phyloP scores from a whole-genome alignment of 1,140 invertebrate genomes.

The Caenorhabditis latens region DNA sequence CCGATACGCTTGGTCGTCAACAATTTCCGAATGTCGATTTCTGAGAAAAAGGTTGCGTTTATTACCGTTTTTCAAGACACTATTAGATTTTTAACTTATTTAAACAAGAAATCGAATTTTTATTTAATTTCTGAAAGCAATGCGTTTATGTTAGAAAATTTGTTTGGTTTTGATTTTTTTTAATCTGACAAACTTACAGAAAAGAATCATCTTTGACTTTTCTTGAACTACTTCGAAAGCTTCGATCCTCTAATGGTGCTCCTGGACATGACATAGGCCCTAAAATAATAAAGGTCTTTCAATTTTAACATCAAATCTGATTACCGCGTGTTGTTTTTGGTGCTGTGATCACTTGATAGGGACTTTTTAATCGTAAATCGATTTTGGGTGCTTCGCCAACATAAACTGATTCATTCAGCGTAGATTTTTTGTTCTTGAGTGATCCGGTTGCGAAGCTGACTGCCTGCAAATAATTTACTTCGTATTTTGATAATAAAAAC shows the following conservation, averaged over 20 bases:
- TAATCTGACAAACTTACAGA: conserved; percentile 18
- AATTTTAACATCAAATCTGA: not conserved
- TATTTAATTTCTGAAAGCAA: not conserved
- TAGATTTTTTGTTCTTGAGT: conserved; percentile 11
- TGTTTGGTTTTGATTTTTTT: too few relatives aligned
- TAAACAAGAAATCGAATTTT: not conserved
- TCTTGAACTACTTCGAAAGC: conserved; percentile 15
- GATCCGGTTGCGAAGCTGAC: conserved; percentile 19
- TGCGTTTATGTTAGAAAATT: too few relatives aligned
- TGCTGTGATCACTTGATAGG: conserved; percentile 31
- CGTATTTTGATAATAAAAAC: not conserved
- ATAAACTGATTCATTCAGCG: conserved; percentile 24
- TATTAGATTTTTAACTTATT: not conserved
- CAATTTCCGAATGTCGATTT: conserved; percentile 27
- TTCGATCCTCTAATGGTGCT: conserved; percentile 34
- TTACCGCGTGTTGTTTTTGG: conserved; percentile 44
- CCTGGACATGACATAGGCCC: conserved; percentile 41
- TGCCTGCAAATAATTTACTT: not conserved
- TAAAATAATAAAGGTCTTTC: not conserved
- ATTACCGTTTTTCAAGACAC: not conserved
- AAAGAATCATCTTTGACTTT: conserved; percentile 36
- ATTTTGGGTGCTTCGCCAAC: conserved; percentile 32
- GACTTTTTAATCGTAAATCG: conserved; percentile 44
- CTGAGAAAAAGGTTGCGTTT: not conserved
- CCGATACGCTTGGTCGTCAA: not conserved